Evolutionary conservation across 2,888 invertebrate species (phyloP).

Genomic region (Daptonema setosum): DNA sequence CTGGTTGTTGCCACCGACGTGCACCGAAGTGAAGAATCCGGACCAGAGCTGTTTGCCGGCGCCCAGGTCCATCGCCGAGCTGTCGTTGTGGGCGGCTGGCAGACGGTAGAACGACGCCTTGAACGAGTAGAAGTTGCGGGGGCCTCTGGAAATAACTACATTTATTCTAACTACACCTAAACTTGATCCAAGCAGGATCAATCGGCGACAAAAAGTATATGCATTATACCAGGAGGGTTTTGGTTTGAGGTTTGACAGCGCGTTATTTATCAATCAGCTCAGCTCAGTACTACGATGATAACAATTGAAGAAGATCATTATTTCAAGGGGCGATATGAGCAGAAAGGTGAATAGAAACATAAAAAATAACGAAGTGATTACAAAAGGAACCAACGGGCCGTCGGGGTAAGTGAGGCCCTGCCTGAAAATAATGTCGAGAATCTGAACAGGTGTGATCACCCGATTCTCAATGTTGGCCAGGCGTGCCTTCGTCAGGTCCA

Average conservation of each 20-base stretch:
- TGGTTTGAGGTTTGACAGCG: too few species aligned
- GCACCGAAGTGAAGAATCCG: conserved; percentile 22
- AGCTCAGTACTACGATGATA: too few species aligned
- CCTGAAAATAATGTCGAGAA: conserved; percentile 20
- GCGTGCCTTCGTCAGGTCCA: conserved; percentile 14
- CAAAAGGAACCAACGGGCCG: too few species aligned
- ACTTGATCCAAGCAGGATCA: too few species aligned
- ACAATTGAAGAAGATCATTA: too few species aligned
- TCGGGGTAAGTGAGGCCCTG: conserved; percentile 21
- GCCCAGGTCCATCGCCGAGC: conserved; percentile 17
- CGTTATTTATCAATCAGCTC: too few species aligned
- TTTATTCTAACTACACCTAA: too few species aligned
- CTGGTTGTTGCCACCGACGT: conserved; percentile 14
- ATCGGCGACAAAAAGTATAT: too few species aligned
- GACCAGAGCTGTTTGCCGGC: conserved; percentile 24
- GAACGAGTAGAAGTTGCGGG: conserved; percentile 19
- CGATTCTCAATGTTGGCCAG: conserved; percentile 18
- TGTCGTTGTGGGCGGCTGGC: conserved; percentile 11
- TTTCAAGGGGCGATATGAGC: too few species aligned
- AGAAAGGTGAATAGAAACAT: too few species aligned
- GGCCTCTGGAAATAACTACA: conserved; percentile 11
- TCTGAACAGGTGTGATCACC: conserved; percentile 28
- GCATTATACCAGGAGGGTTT: too few species aligned
- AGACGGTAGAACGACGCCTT: conserved; percentile 14
- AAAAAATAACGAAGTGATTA: too few species aligned